Conservation (phyloP, 2,797 vertebrate species). For the Gambusia yucatana region DNA sequence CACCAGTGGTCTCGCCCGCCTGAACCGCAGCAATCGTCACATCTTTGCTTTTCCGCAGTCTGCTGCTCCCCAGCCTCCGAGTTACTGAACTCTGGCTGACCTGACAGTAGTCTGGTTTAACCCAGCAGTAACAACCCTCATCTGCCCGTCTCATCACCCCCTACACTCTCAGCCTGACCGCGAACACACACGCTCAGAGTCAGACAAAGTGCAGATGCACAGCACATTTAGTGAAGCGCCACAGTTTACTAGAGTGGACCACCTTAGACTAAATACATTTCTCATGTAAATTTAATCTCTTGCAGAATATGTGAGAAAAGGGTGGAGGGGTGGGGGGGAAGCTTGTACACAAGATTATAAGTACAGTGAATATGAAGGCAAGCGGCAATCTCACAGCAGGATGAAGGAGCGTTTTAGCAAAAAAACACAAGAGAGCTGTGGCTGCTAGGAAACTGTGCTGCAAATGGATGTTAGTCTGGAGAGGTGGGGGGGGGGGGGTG, state of each 20-base stretch:
- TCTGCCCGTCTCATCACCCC: constrained; percentile 57
- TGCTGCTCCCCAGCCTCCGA: constrained; percentile 41
- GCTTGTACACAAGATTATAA: constrained; percentile 39
- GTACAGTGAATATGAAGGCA: constrained; percentile 31
- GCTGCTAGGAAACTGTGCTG: constrained; percentile 34
- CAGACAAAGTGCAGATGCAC: constrained; percentile 18
- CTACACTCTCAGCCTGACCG: constrained; percentile 24
- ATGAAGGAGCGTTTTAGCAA: constrained; percentile 26
- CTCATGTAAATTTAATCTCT: constrained; percentile 75
- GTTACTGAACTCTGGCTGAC: constrained; percentile 71
- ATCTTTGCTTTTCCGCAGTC: constrained; percentile 47
- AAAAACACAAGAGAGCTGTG: constrained; percentile 10
- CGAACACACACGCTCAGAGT: constrained; percentile 1
- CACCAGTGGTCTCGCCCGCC: constrained; percentile 37
- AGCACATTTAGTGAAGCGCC: constrained; percentile 60
- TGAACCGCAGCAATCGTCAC: constrained; percentile 35
- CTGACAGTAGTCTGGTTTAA: constrained; percentile 67
- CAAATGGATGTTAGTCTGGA: constrained; percentile 45
- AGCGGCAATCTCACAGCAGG: constrained; percentile 23
- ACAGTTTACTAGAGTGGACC: constrained; percentile 49
- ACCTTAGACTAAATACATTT: constrained; percentile 61
- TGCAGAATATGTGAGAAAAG: constrained; percentile 21
- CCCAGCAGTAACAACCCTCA: constrained; percentile 63
- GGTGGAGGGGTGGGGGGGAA: neutral
- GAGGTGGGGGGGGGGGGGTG: constrained; percentile 4